Conservation (phyloP, 2,888 invertebrate species). For the Phaonia tiefii region DNA sequence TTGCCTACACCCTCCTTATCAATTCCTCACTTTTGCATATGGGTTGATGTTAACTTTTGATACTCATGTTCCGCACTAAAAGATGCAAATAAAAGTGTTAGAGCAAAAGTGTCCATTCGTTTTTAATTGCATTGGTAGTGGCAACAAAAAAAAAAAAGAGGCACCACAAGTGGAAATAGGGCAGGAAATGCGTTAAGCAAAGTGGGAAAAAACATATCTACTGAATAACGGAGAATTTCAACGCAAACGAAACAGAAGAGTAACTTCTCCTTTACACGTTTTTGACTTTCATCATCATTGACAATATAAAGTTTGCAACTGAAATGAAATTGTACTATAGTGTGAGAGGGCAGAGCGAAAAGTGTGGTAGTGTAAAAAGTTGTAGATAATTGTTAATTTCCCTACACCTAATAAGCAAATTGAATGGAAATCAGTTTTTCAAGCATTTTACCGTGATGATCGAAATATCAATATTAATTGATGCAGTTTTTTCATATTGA, state of each 20-base stretch:
- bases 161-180: not conserved
- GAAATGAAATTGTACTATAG: slow-evolving; percentile 49
- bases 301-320: slow-evolving; percentile 56
- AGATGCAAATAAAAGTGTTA: slow-evolving; percentile 22
- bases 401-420: too few relatives aligned
- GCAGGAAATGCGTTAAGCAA: not conserved
- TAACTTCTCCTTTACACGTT: slow-evolving; percentile 1
- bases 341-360: too few relatives aligned
- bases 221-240: not conserved
- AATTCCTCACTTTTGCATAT: slow-evolving; percentile 17
- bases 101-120: not conserved
- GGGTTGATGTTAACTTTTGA: slow-evolving; percentile 28
- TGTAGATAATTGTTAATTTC: too few relatives aligned
- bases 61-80: slow-evolving; percentile 27
- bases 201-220: not conserved
- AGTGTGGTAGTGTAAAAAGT: not conserved
- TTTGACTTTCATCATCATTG: slow-evolving; percentile 39
- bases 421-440: too few relatives aligned
- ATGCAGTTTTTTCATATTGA: too few relatives aligned
- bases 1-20: not conserved
- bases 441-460: too few relatives aligned
- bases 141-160: not conserved
- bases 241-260: not conserved
- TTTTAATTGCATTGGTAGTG: slow-evolving; percentile 4
- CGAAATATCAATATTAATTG: too few relatives aligned